Evolutionary conservation across 2,888 invertebrate species (phyloP).

Genomic region (Oligia latruncula): DNA sequence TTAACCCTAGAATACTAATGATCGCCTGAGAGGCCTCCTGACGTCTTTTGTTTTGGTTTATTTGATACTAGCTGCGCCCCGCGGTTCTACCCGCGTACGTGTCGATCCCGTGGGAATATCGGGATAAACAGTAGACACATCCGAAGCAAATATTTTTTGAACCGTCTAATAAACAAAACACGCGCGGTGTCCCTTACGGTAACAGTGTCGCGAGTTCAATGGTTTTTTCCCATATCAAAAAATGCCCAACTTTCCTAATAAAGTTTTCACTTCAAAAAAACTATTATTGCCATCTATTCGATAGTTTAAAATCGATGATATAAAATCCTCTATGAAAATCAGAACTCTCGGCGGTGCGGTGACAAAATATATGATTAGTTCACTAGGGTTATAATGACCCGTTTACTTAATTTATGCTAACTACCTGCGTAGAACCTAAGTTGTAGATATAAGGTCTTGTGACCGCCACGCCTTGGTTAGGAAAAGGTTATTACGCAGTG

Average conservation of each 20-base stretch:
- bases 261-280: too few species aligned
- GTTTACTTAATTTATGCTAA: slow-evolving; percentile 55
- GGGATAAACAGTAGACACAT: too few species aligned
- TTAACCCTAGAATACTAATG: slow-evolving; percentile 17
- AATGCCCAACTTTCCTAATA: too few species aligned
- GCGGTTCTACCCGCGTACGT: too few species aligned
- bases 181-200: too few species aligned
- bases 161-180: too few species aligned
- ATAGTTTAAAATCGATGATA: background rate
- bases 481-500: slow-evolving; percentile 47
- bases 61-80: too few species aligned
- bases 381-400: slow-evolving; percentile 38
- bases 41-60: background rate
- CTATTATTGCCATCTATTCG: too few species aligned
- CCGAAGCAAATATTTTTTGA: too few species aligned
- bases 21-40: background rate
- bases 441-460: slow-evolving; percentile 38
- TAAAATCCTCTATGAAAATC: background rate
- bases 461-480: slow-evolving; percentile 43
- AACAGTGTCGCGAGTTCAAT: too few species aligned
- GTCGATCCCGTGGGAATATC: too few species aligned
- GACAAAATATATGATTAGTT: background rate
- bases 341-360: background rate
- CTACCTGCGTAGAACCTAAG: slow-evolving; percentile 36
- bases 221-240: too few species aligned